Evolutionary conservation across 2,113 vertebrate species (phyloP).

Genomic region (Tetrax tetrax): DNA sequence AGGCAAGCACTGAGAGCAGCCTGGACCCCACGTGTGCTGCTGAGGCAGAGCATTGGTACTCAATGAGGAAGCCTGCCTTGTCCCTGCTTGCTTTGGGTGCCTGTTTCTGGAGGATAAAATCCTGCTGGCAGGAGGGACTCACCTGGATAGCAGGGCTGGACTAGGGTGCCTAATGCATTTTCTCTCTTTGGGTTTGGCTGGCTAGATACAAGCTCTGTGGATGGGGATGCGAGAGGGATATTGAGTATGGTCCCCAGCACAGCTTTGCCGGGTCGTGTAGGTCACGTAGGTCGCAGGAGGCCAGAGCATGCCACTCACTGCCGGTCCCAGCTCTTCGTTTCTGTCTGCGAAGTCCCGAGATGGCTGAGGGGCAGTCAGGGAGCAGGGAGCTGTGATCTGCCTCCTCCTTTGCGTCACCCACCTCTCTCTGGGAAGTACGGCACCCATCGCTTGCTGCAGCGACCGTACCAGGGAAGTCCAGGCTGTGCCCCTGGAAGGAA

Average conservation of each 20-base stretch:
- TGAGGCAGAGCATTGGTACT: background rate
- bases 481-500: background rate
- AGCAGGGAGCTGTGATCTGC: background rate
- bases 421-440: background rate
- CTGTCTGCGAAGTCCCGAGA: background rate
- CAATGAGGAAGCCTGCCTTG: background rate
- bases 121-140: background rate
- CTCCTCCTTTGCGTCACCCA: fast-evolving
- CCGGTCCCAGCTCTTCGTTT: background rate
- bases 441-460: background rate
- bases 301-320: fast-evolving
- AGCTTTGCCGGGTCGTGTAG: background rate
- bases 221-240: background rate
- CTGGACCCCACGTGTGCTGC: background rate
- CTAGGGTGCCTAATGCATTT: background rate
- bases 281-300: background rate
- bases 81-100: background rate
- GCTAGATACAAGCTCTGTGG: background rate
- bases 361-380: background rate
- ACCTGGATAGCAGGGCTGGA: background rate
- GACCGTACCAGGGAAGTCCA: background rate
- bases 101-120: background rate
- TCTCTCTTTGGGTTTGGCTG: background rate
- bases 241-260: too few species aligned
- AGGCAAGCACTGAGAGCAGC: background rate